Evolutionary conservation across 2,888 invertebrate genomes (phyloP).

Genomic region (Sphaeridia pumilis): DNA sequence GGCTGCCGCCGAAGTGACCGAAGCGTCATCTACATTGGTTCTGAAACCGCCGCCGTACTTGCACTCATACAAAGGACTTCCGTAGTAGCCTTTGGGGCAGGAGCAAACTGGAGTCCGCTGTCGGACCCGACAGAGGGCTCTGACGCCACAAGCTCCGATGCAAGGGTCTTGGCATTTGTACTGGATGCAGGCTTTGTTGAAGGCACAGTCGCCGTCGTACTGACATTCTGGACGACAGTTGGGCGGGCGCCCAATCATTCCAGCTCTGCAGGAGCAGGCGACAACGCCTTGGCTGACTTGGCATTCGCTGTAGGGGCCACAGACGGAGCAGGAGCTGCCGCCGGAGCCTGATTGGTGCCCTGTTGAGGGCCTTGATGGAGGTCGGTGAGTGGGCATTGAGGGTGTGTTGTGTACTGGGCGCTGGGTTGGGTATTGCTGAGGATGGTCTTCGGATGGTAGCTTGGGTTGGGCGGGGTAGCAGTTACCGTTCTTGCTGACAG

Average conservation of each 20-base stretch:
- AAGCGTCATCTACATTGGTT: no score
- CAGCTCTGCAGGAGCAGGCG: slow-evolving; percentile 20
- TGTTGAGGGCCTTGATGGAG: not conserved
- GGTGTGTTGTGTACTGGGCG: not conserved
- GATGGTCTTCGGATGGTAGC: not conserved
- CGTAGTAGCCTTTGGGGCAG: slow-evolving; percentile 38
- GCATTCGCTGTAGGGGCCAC: slow-evolving; percentile 25
- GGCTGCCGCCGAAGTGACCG: no score
- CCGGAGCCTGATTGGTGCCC: not conserved
- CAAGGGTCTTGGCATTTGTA: slow-evolving; percentile 29
- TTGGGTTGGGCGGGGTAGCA: slow-evolving; percentile 4
- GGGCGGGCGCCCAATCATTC: slow-evolving; percentile 28
- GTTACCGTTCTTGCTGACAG: slow-evolving; percentile 19
- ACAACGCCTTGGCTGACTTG: slow-evolving; percentile 20
- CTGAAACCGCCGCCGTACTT: slow-evolving; percentile 6
- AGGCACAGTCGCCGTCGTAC: slow-evolving; percentile 23
- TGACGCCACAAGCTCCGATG: slow-evolving; percentile 36
- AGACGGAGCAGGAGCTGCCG: not conserved
- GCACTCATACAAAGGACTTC: slow-evolving; percentile 29
- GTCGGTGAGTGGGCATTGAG: not conserved
- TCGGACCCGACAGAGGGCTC: slow-evolving; percentile 37
- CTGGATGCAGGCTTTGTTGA: slow-evolving; percentile 21
- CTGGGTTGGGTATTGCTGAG: not conserved
- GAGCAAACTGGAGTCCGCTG: slow-evolving; percentile 38
- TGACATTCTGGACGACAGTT: slow-evolving; percentile 31